Conservation (phyloP, 2,113 vertebrate genomes). For the Poecilia latipinna region DNA sequence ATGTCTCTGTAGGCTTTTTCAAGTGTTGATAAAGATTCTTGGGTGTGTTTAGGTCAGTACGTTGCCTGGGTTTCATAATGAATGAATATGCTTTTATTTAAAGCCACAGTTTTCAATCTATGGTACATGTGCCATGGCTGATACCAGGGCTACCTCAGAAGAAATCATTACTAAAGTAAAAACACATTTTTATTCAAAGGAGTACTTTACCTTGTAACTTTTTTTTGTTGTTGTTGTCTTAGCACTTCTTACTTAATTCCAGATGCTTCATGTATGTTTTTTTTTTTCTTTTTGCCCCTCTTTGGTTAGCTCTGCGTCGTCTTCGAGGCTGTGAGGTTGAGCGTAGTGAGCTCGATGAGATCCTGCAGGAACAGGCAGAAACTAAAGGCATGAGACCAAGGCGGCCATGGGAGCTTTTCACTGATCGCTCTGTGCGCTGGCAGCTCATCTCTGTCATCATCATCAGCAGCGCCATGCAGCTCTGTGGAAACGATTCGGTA, state of each 20-base stretch:
- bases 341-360: constrained; percentile 84
- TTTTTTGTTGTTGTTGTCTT: not conserved
- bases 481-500: constrained; percentile 90
- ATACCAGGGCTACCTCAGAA: not conserved
- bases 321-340: constrained; percentile 81
- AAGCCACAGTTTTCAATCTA: too few species aligned
- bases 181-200: not conserved
- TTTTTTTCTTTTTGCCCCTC: too few species aligned
- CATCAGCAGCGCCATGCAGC: constrained; percentile 90
- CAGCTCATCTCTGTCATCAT: constrained; percentile 84
- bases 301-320: constrained; percentile 79
- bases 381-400: constrained; percentile 68
- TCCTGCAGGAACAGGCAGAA: constrained; percentile 84
- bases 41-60: not conserved
- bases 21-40: not conserved
- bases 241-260: not conserved
- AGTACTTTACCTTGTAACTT: not conserved
- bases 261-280: not conserved
- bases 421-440: constrained; percentile 79
- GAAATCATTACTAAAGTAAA: not conserved
- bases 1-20: not conserved
- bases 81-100: not conserved
- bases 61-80: not conserved
- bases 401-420: constrained; percentile 83
- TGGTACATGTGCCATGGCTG: not conserved